Base-by-base conservation (phyloP, 2,797 vertebrate species). In the Takifugu ocellatus region DNA sequence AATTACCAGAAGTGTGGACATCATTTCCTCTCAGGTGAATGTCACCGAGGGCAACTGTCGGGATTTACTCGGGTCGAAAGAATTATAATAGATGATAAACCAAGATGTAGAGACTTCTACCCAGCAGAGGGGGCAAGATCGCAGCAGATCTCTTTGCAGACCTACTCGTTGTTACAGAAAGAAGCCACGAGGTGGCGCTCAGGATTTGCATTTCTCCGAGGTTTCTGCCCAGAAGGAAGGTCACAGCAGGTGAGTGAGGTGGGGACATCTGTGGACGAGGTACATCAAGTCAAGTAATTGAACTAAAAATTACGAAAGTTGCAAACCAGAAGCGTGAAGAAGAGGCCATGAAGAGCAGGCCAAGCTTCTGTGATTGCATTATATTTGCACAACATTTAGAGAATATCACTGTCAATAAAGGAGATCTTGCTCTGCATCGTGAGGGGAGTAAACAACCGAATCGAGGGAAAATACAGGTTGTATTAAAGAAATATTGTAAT, bases 181-280 rank as follows among this genome's bases (percentile, higher is more conserved):
- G 15, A 5, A 17, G 3, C 1, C 84, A 63, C 70, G 24, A 59
- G 75, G 55, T 65, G 81, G 70, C 77, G 43, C 47, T 65, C 24
- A 1, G 56, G 46, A 2, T 14, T 24, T 12, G 21, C 5, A 21
- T 48, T 25, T 48, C 36, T 12, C 10, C 12, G 33, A 11, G 8
- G 7, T 44, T 6, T 44, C 43, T 17, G 43, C 5, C 16, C 15
- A 8, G 3, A 17, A 44, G 15, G 43, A 44, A 44, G 15, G 43
- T 44, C n/a, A 44, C n/a, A 16, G n/a, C 43, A 16, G 43, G 43
- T 44, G 42, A 43, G 42, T 3, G 12, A 16, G 14, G 14, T 14
- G 36, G 1, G 36, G 36, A 39, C 36, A 4, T 14, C 36, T 5
- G 6, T 43, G 12, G 2, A 39, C 24, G 42, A 51, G 64, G n/a